phyloP scores from a whole-genome alignment of 1,140 invertebrate genomes.

The Lutraria rhynchaena region DNA sequence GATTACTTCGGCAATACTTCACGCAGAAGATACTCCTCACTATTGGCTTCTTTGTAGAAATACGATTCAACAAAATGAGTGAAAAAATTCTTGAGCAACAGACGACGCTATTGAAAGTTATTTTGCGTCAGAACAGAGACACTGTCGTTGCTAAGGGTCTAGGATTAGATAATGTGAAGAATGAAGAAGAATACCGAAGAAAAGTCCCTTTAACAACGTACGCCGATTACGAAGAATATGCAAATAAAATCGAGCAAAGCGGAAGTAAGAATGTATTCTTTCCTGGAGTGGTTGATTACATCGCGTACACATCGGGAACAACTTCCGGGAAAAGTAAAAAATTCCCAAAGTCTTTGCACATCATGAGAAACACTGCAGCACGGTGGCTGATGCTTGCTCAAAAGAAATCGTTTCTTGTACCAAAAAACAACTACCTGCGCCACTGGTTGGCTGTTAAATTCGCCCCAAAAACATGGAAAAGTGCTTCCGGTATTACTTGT shows the following conservation, averaged over 20 bases:
- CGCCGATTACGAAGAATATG: constrained; percentile 22
- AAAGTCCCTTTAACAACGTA: constrained; percentile 27
- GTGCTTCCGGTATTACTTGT: constrained; percentile 12
- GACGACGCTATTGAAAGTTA: neutral
- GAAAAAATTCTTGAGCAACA: constrained; percentile 30
- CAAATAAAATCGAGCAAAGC: neutral
- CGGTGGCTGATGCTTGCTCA: constrained; percentile 22
- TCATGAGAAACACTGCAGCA: constrained; percentile 9
- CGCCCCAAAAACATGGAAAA: neutral
- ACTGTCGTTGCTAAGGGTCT: constrained; percentile 27
- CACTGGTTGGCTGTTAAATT: constrained; percentile 18
- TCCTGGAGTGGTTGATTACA: constrained; percentile 44
- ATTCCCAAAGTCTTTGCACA: constrained; percentile 36
- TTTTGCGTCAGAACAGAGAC: constrained; percentile 16
- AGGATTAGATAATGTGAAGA: constrained; percentile 1
- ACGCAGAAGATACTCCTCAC: constrained; percentile 4
- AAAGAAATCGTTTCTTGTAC: constrained; percentile 5
- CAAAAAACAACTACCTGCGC: constrained; percentile 40
- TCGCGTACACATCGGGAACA: constrained; percentile 52
- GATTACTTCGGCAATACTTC: constrained; percentile 15
- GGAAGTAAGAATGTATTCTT: constrained; percentile 41
- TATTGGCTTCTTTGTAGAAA: constrained; percentile 1
- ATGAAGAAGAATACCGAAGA: constrained; percentile 18
- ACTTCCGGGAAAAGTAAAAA: constrained; percentile 43
- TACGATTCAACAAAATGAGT: neutral